phyloP scores from a whole-genome alignment of 2,888 invertebrate species.

The Bimastos eiseni region DNA sequence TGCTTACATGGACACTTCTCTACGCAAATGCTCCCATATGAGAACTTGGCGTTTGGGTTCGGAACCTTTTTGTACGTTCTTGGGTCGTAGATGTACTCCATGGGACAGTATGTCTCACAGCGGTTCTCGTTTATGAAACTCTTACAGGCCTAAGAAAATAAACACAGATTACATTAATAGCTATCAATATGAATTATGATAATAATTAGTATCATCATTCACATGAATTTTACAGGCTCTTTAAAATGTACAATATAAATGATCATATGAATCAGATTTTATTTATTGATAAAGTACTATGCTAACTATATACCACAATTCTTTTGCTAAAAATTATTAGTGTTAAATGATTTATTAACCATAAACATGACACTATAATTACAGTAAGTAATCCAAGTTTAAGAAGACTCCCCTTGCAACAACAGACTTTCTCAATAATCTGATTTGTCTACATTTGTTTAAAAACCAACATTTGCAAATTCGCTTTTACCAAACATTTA shows the following conservation, averaged over 20 bases:
- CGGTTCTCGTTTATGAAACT: slow-evolving; percentile 96
- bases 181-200: slow-evolving; percentile 9
- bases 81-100: slow-evolving; percentile 72
- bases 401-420: too few relatives aligned
- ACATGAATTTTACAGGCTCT: background rate
- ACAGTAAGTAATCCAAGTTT: too few relatives aligned
- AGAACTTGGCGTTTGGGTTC: slow-evolving; percentile 30
- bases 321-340: too few relatives aligned
- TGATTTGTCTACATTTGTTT: too few relatives aligned
- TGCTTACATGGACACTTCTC: slow-evolving; percentile 36
- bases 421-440: too few relatives aligned
- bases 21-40: slow-evolving; percentile 37
- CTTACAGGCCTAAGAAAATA: slow-evolving; percentile 74
- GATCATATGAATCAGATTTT: background rate
- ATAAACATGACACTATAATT: too few relatives aligned
- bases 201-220: background rate
- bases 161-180: background rate
- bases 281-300: too few relatives aligned
- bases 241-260: too few relatives aligned
- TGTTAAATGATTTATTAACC: too few relatives aligned
- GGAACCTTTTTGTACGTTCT: slow-evolving; percentile 23
- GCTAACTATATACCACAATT: too few relatives aligned
- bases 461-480: too few relatives aligned
- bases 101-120: slow-evolving; percentile 93
- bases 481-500: too few relatives aligned